Conservation (phyloP, 2,113 vertebrate genomes). For the Electrona antarctica region DNA sequence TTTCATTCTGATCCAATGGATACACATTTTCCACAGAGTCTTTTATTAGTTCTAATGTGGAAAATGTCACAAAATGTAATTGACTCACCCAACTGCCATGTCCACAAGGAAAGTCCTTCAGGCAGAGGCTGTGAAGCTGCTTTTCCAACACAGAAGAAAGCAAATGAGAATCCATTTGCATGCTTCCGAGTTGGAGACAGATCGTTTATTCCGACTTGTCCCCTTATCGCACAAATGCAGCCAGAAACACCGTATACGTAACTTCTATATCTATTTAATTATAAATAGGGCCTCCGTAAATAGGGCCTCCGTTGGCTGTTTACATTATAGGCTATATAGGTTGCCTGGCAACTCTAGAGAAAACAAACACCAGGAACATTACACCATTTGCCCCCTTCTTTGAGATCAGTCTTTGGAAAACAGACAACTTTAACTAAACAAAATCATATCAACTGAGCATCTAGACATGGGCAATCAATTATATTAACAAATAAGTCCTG, state of each 20-base stretch:
- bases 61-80: neutral
- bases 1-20: no score
- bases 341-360: constrained; percentile 64
- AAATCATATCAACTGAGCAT: no score
- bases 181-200: neutral
- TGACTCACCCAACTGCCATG: constrained; percentile 82
- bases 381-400: neutral
- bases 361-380: neutral
- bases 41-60: neutral
- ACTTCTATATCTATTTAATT: neutral
- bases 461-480: neutral
- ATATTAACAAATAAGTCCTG: no score
- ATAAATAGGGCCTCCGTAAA: no score
- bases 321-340: neutral
- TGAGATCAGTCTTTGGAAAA: no score
- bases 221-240: neutral
- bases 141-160: constrained; percentile 71
- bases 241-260: neutral
- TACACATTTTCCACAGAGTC: neutral
- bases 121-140: constrained; percentile 73
- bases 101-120: constrained; percentile 85
- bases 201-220: neutral
- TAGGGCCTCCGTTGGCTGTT: neutral
- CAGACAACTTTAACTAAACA: no score
- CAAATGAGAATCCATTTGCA: constrained; percentile 35